phyloP scores from a whole-genome alignment of 2,113 vertebrate genomes.

The Cebus imitator region DNA sequence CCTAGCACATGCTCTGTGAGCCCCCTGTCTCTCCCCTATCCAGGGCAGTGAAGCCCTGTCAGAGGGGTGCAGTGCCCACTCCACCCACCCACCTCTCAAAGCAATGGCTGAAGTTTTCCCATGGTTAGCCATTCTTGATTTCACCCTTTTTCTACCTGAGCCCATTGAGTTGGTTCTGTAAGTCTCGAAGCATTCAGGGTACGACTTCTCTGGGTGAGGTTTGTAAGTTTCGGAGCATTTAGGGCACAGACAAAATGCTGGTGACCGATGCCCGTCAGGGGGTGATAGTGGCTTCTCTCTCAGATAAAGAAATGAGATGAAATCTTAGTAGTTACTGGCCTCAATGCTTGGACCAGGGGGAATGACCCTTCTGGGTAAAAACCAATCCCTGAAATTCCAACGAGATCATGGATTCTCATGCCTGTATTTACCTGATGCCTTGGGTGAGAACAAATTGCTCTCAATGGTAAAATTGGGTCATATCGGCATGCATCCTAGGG shows the following conservation, averaged over 20 bases:
- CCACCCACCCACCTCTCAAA: neutral
- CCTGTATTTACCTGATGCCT: neutral
- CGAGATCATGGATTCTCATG: neutral
- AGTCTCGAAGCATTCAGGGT: neutral
- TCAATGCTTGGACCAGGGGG: neutral
- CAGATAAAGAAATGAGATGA: neutral
- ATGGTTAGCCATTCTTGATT: neutral
- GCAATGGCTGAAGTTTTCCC: neutral
- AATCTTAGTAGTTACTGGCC: neutral
- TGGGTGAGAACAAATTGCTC: neutral
- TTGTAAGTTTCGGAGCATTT: neutral
- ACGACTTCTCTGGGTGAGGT: neutral
- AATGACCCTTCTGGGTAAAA: neutral
- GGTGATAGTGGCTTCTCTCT: neutral
- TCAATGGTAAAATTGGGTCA: neutral
- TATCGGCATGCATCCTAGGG: neutral
- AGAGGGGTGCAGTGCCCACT: neutral
- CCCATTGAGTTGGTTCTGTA: neutral
- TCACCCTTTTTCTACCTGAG: neutral
- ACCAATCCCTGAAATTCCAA: neutral
- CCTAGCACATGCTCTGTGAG: neutral
- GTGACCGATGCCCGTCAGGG: neutral
- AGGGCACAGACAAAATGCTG: neutral
- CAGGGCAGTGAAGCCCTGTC: neutral
- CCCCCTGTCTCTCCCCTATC: fast-evolving